Conservation (phyloP, 2,113 vertebrate genomes). For the Thomomys bottae region DNA sequence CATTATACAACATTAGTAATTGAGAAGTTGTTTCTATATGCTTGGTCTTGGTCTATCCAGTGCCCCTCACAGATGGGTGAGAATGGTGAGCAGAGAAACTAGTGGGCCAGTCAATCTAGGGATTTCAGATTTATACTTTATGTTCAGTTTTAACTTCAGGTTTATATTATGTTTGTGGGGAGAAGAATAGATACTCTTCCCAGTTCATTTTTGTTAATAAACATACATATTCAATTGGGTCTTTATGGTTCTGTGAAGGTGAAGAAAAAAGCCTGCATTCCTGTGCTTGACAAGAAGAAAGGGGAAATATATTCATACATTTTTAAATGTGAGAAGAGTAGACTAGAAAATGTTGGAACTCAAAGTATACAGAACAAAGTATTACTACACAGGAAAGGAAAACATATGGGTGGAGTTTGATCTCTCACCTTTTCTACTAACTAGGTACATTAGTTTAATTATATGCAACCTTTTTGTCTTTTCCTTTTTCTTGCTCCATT, state of each 20-base stretch:
- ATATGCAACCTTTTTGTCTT: not conserved
- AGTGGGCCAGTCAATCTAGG: not conserved
- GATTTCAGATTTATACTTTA: not conserved
- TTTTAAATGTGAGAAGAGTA: not conserved
- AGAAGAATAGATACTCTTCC: not conserved
- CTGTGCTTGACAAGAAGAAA: not conserved
- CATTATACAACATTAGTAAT: conserved; percentile 78
- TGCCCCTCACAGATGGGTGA: not conserved
- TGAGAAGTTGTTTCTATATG: not conserved
- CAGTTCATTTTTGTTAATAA: not conserved
- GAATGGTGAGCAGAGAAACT: not conserved
- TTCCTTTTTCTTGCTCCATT: not conserved
- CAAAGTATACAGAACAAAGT: not conserved
- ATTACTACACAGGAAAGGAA: not conserved
- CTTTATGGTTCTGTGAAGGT: not conserved
- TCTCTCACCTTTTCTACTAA: not conserved
- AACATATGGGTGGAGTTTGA: not conserved
- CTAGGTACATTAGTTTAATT: conserved; percentile 21
- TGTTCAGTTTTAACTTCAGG: not conserved
- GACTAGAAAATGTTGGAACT: not conserved
- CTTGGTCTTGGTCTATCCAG: not conserved
- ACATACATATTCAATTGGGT: not conserved
- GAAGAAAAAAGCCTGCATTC: not conserved
- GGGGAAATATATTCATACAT: not conserved
- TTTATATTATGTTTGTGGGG: conserved; percentile 21